phyloP scores from a whole-genome alignment of 2,888 invertebrate species.

The Cerceris ruficornis region DNA sequence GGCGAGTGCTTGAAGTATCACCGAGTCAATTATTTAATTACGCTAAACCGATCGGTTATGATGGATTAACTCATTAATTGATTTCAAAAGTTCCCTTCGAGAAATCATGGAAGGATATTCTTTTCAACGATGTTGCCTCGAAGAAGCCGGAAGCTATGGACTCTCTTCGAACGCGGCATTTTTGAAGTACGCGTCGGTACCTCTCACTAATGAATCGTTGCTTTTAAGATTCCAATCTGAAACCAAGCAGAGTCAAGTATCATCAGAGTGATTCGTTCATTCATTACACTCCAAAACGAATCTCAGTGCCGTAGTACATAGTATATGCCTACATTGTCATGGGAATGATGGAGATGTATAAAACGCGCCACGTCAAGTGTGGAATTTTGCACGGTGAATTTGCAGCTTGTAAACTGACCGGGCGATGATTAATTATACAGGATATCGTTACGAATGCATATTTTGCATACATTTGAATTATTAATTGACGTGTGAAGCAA shows the following conservation, averaged over 20 bases:
- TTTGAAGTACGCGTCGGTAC: slow-evolving; percentile 1
- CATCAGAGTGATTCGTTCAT: background rate
- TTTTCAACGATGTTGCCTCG: background rate
- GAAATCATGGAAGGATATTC: background rate
- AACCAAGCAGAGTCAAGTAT: background rate
- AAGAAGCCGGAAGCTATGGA: background rate
- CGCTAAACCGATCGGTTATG: background rate
- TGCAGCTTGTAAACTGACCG: no score
- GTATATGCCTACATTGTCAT: background rate
- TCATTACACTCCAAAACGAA: background rate
- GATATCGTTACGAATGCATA: no score
- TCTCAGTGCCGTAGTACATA: background rate
- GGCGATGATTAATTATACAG: no score
- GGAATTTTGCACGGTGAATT: no score
- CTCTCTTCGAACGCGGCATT: background rate
- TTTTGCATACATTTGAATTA: no score
- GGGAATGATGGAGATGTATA: background rate
- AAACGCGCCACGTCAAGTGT: background rate
- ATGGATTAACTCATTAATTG: background rate
- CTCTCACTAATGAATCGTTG: background rate
- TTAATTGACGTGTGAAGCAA: no score
- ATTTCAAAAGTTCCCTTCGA: background rate
- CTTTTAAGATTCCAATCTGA: slow-evolving; percentile 4
- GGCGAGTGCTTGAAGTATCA: no score
- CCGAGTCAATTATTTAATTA: background rate